Conservation (phyloP, 2,888 invertebrate genomes). For the Cantharis rufa region DNA sequence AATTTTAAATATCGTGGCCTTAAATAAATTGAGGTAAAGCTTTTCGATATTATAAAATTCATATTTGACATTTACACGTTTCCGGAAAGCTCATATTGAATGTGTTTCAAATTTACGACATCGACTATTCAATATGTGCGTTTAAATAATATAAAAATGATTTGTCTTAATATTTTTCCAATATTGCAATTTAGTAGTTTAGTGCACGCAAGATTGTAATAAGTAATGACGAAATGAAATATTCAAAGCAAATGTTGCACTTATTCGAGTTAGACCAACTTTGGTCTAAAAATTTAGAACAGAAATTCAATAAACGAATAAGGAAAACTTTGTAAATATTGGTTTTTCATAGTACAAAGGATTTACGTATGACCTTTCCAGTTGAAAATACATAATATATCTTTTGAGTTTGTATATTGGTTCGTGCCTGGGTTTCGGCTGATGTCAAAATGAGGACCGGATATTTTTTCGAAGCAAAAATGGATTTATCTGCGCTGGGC, state of each 20-base stretch:
- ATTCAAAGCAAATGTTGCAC: constrained; percentile 7
- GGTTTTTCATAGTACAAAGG: constrained; percentile 23
- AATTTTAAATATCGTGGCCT: not conserved
- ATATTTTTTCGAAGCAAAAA: constrained; percentile 16
- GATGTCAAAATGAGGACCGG: constrained; percentile 22
- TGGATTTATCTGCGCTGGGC: constrained; percentile 9
- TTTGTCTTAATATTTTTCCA: not conserved
- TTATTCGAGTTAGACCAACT: not conserved
- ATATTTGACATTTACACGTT: not conserved
- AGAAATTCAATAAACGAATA: constrained; percentile 24
- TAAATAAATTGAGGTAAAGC: not conserved
- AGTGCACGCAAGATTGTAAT: not conserved
- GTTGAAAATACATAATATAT: constrained; percentile 7
- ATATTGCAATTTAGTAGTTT: not conserved
- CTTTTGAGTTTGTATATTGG: constrained; percentile 23
- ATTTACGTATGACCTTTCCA: constrained; percentile 19
- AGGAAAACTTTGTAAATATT: constrained; percentile 21
- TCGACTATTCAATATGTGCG: not conserved
- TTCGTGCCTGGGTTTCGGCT: constrained; percentile 16
- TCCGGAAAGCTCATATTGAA: not conserved
- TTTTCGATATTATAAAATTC: not conserved
- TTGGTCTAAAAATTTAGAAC: constrained; percentile 3
- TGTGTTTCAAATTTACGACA: not conserved
- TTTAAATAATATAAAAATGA: not conserved
- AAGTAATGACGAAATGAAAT: not conserved